These are phyloP conservation scores for Syngnathus scovelli DNA, from an alignment of 2,113 vertebrate genomes.

Conservation along the genomic window DNA sequence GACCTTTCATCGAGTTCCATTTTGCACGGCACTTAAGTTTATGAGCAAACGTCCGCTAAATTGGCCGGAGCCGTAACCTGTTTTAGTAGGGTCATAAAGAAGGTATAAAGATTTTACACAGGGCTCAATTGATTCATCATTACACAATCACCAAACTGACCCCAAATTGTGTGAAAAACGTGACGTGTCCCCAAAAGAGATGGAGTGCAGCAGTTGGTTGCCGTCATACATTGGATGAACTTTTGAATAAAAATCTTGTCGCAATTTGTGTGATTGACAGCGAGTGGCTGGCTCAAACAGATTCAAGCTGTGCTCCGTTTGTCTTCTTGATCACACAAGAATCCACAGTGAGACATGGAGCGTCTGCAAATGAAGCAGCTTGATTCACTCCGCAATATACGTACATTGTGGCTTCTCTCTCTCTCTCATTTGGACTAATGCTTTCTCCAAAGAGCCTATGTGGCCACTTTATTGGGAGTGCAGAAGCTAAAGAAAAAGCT, in stretches of 20 bases:
- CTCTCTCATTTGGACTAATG: slow-evolving; percentile 43
- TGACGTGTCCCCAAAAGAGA: background rate
- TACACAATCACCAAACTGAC: background rate
- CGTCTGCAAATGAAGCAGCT: slow-evolving; percentile 43
- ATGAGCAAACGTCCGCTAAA: background rate
- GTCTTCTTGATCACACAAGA: slow-evolving; percentile 53
- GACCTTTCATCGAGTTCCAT: background rate
- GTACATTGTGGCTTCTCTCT: slow-evolving; percentile 34
- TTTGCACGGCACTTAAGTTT: background rate
- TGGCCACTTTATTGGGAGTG: slow-evolving; percentile 31
- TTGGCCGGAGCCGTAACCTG: background rate
- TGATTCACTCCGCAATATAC: slow-evolving; percentile 55
- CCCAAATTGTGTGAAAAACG: background rate
- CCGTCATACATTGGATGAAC: slow-evolving; percentile 38
- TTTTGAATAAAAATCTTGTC: slow-evolving; percentile 55
- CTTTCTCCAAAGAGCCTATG: slow-evolving; percentile 45
- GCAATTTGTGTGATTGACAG: slow-evolving; percentile 48
- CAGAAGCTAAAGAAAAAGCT: slow-evolving; percentile 12
- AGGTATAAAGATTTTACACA: background rate
- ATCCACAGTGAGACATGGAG: slow-evolving; percentile 42
- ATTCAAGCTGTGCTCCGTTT: slow-evolving; percentile 39
- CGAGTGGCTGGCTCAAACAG: slow-evolving; percentile 17
- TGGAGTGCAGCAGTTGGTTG: slow-evolving; percentile 16
- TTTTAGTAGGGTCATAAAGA: background rate
- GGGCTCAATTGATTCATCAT: background rate